Conservation (phyloP, 2,797 vertebrate species). For the Echiichthys vipera region DNA sequence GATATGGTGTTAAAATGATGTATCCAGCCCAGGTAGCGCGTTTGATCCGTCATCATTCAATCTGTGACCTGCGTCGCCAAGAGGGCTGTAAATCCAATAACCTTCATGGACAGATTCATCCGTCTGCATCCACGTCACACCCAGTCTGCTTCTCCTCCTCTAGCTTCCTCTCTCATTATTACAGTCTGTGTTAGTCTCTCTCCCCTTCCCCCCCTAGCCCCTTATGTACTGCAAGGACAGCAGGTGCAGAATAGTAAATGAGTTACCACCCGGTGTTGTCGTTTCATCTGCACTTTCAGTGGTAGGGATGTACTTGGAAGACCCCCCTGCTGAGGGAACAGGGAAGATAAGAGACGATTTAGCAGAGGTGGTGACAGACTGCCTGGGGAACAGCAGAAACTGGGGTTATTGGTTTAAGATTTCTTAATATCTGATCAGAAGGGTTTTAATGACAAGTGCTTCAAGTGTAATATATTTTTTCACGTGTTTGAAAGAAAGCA, state of each 20-base stretch:
- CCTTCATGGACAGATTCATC: slow-evolving; percentile 49
- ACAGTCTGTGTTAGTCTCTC: slow-evolving; percentile 13
- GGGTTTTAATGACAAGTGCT: too few species aligned
- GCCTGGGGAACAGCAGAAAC: slow-evolving; percentile 17
- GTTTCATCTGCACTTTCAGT: slow-evolving; percentile 67
- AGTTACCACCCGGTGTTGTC: slow-evolving; percentile 62
- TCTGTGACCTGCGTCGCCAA: slow-evolving; percentile 48
- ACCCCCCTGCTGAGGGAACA: slow-evolving; percentile 30
- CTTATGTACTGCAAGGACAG: slow-evolving; percentile 38
- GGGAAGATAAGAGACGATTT: slow-evolving; percentile 39
- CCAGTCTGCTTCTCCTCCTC: slow-evolving; percentile 33
- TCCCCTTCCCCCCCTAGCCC: neutral
- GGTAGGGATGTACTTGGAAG: slow-evolving; percentile 33
- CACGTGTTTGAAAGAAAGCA: too few species aligned
- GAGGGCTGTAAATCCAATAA: slow-evolving; percentile 57
- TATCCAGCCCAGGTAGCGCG: slow-evolving; percentile 32
- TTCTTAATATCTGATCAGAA: slow-evolving; percentile 10
- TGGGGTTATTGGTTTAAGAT: slow-evolving; percentile 17
- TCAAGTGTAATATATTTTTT: too few species aligned
- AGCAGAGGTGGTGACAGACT: slow-evolving; percentile 29
- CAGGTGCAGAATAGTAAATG: slow-evolving; percentile 75
- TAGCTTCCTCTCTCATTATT: slow-evolving; percentile 27
- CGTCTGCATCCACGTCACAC: slow-evolving; percentile 46
- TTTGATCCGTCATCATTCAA: slow-evolving; percentile 42
- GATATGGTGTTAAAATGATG: slow-evolving; percentile 12